A percentile compares a stretch with the other conserved stretches of the same genome.
Evolutionary conservation across 2,113 vertebrate genomes (phyloP).

Genomic region (Myotis yumanensis): DNA sequence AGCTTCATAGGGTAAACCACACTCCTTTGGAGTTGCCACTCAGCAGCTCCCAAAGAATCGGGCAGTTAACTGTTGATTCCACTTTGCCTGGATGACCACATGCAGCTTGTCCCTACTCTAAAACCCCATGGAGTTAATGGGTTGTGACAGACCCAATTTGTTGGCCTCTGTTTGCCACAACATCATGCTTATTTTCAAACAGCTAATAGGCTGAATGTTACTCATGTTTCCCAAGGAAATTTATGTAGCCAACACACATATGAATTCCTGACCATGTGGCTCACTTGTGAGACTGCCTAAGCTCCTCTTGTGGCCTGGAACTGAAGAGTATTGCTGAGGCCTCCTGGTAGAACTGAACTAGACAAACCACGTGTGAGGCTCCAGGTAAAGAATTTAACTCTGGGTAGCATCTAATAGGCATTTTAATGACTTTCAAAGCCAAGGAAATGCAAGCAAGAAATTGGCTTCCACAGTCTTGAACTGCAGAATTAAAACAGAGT

Average conservation of each 20-base stretch:
- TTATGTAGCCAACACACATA: background rate
- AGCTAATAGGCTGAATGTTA: constrained; percentile 4
- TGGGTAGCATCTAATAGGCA: background rate
- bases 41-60: background rate
- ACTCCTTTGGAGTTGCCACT: background rate
- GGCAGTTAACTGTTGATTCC: background rate
- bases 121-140: background rate
- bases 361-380: background rate
- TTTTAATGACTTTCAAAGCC: constrained; percentile 36
- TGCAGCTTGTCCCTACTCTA: no score
- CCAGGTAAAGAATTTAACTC: background rate
- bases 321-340: background rate
- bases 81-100: background rate
- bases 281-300: constrained; percentile 35
- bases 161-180: background rate
- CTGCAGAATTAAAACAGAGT: background rate
- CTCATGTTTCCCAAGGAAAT: constrained; percentile 26
- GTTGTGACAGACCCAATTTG: background rate
- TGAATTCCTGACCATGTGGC: background rate
- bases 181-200: background rate
- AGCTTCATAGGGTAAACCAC: background rate
- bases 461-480: background rate
- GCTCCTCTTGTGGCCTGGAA: background rate
- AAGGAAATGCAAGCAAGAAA: constrained; percentile 31
- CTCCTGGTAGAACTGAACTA: background rate